Evolutionary conservation across 1,140 invertebrate species (phyloP), one percentile per base, ranked within the genome.

Genomic region (Drosophila triauraria): DNA sequence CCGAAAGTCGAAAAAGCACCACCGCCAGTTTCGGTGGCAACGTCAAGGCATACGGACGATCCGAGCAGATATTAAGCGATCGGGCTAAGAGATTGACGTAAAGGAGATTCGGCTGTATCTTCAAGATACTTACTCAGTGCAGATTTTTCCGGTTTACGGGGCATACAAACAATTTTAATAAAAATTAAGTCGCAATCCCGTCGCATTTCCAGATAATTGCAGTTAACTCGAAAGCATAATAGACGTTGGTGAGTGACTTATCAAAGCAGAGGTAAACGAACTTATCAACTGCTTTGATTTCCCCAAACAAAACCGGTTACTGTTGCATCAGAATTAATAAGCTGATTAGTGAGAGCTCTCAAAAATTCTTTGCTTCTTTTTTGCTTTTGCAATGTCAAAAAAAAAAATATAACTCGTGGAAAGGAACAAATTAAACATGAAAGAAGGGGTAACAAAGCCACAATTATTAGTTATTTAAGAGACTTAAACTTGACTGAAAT

Each of bases 11-110:
- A 59, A 72, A 70, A 72, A 72, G 67, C 51, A 25, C 27, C 63
- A 63, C 43, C 57, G 25, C 40, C 82, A 90, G 85, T 87, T 87
- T 87, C 70, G 80, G 78, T 88, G 72, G 77, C 61, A 87, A 60
- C 81, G 72, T 90, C 85, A 87, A 87, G 85, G 84, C 84, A 88
- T 77, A 65, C 85, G 80, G 69, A 62, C 78, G 68, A 75, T 63
- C 68, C 58, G 35, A 64, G 40, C 50, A 80, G 32, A 71, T 15
- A 58, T n/a, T 67, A 9, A 43, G 51, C 48, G 47, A 72, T 68
- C 70, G 47, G 23, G 30, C 47, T 27, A 48, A 67, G 38, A 71
- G 48, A 60, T 61, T 81, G 81, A 85, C 81, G 72, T 59, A 82
- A 65, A 78, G 74, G 75, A 43, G 59, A 57, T 61, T 78, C 75